Evolutionary conservation across 2,797 vertebrate genomes (phyloP), one percentile per base, ranked within the genome.

Genomic region (Manis crassicaudata): DNA sequence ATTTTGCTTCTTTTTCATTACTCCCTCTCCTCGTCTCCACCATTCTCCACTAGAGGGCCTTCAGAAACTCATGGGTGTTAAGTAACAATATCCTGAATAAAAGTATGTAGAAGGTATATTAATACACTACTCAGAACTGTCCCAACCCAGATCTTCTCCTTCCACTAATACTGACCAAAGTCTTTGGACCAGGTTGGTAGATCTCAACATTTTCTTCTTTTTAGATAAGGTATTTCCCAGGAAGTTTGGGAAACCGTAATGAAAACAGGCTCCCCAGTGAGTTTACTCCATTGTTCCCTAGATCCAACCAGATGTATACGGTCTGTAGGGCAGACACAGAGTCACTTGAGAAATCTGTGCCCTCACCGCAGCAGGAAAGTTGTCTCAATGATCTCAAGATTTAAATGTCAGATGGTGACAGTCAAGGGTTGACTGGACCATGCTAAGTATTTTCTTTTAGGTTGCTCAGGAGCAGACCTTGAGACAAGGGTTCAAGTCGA

Each of bases 391-490:
- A 85, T 21, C 16, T 81, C 16, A 27, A 63, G 54, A 77, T 76
- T 94, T 95, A 85, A 94, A 52, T 72, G 52, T 80, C 56, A 85
- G 29, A 32, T 50, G 12, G 90, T 79, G 20, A 73, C 92, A 52
- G 37, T 58, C 9, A 77, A 95, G 86, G 37, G 35, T 37, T 40
- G 63, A 68, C n/a, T 81, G 60, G 80, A 88, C 54, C 40, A 65
- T 43, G 43, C 18, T 65, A 60, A 87, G 1, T 67, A 29, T 73
- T 96, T 95, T 35, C 11, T 43, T 77, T 75, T 75, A n/a, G 63
- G 16, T 43, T 73, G 2, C 60, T 88, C 32, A 52, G 46, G 79
- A 95, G 54, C 16, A 85, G 43, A 85, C 10, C 6, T 40, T 80
- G 60, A 65, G 62, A 25, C 20, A 80, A 88, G 70, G 18, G 73